Evolutionary conservation across 2,888 invertebrate species (phyloP), one percentile per base, ranked within the genome.

Genomic region (Tetramorium bicarinatum): DNA sequence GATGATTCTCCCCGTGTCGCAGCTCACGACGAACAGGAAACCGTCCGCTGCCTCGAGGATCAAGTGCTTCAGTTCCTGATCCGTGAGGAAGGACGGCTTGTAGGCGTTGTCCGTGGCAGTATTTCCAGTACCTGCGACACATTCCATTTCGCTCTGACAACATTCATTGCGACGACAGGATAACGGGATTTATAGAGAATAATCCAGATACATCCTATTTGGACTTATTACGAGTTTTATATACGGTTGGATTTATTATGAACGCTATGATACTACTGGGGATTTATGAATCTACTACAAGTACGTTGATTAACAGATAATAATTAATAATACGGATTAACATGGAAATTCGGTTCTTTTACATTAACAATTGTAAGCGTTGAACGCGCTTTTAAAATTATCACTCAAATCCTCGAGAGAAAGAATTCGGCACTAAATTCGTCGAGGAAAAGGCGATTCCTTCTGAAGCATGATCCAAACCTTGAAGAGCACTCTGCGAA

Each of bases 1-100:
- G 93, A 99, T 99, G 87, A 99, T 97, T 92, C 99, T 96, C 4
- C 99, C 99, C 15, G 98, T 98, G 95, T 99, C 99, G 95, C 99
- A 99, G 93, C 99, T 98, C 61, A 99, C 98, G 66, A 99, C 99
- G 95, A 98, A 98, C 79, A 99, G 96, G 95, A 99, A 99, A 2
- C 99, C 99, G 95, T 99, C 99, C 18, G 99, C 99, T 49, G 99
- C 99, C 96, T 99, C 99, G 88, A 99, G 96, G 91, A 99, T 99
- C 91, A 99, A 96, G 96, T 99, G 99, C 95, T 99, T 99, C 89
- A 99, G 95, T 95, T 99, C 99, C 95, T 99, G 99, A 95, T 99
- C 99, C 80, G 99, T 99, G 86, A 99, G 96, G 95, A 99, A 99
- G 18, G 99, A 99, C 34, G 99, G 99, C 94, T 99, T 99, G 95